These are phyloP conservation scores for Drosophila lowei DNA, from an alignment of 1,140 invertebrate species.

Conservation along the genomic window DNA sequence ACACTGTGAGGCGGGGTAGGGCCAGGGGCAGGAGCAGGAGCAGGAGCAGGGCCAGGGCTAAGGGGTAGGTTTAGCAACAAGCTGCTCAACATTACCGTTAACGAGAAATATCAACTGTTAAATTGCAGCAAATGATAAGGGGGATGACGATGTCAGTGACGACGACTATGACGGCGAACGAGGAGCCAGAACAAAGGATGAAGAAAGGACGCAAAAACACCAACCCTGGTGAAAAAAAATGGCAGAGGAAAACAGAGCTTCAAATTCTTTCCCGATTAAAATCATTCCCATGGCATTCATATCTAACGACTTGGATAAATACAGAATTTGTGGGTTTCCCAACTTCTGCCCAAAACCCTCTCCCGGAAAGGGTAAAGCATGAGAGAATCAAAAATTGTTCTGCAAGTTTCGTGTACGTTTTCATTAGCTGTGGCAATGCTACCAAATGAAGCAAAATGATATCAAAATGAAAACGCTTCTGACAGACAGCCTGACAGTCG, in stretches of 20 bases:
- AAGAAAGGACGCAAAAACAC: neutral
- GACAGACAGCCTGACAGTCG: constrained; percentile 9
- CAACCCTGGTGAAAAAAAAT: constrained; percentile 3
- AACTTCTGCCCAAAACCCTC: neutral
- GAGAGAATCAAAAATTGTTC: constrained; percentile 37
- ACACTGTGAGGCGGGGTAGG: neutral
- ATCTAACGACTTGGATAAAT: too few relatives aligned
- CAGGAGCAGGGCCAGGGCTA: neutral
- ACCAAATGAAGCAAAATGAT: constrained; percentile 56
- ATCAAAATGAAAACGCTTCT: constrained; percentile 46
- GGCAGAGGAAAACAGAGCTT: neutral
- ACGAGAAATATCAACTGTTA: constrained; percentile 60
- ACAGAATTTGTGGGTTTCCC: too few relatives aligned
- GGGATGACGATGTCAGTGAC: neutral
- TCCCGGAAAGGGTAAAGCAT: neutral
- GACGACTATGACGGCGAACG: neutral
- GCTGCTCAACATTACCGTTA: constrained; percentile 50
- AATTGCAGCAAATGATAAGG: constrained; percentile 54
- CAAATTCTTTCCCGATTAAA: neutral
- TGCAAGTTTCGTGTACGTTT: constrained; percentile 73
- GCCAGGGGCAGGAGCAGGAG: neutral
- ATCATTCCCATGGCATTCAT: too few relatives aligned
- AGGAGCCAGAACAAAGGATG: neutral
- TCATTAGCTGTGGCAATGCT: constrained; percentile 51
- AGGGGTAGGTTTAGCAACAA: constrained; percentile 16